Evolutionary conservation across 2,113 vertebrate species (phyloP), one percentile per base, ranked within the genome.

Genomic region (Grallaria varia): DNA sequence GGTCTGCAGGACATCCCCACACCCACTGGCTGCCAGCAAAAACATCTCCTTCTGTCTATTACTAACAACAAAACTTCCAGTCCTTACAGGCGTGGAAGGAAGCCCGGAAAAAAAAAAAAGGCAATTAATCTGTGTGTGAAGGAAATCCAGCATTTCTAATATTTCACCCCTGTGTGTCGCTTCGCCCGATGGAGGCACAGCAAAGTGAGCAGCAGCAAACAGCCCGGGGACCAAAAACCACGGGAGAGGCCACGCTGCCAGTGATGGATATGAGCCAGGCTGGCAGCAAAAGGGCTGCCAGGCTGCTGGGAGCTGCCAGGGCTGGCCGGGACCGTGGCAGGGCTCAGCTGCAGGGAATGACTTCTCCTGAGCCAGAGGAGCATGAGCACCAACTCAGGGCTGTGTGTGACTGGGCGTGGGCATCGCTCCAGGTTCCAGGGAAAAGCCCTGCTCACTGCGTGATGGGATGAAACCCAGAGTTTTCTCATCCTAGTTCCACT

Each of bases 121-220:
- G 31, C 45, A 67, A 63, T 63, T 10, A 45, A 19, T 13, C 1
- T 4, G 19, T 1, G 1, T n/a, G n/a, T 2, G 58, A 58, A 74
- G 66, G 62, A 42, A 67, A 78, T 59, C 27, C 50, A 30, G 33
- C 16, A 8, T 52, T n/a, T 25, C 40, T 7, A 1, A 9, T 21
- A 6, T 16, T 14, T 33, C 62, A 5, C 27, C 31, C 87, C 31
- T 6, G 0, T 0, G 3, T 55, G 1, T 16, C 3, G 0, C 71
- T 74, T 16, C 0, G 1, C 50, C 63, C 8, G 30, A 13, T 3
- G 25, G 76, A 72, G 63, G 84, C 30, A 2, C 63, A 21, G 79
- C 74, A 9, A 16, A 67, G 27, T 0, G 33, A 90, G 71, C 79
- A 18, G 72, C 76, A 68, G 35, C 66, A 12, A 35, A 18, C 15